Base-by-base conservation (phyloP, 2,888 invertebrate genomes). In the Empis livida region DNA sequence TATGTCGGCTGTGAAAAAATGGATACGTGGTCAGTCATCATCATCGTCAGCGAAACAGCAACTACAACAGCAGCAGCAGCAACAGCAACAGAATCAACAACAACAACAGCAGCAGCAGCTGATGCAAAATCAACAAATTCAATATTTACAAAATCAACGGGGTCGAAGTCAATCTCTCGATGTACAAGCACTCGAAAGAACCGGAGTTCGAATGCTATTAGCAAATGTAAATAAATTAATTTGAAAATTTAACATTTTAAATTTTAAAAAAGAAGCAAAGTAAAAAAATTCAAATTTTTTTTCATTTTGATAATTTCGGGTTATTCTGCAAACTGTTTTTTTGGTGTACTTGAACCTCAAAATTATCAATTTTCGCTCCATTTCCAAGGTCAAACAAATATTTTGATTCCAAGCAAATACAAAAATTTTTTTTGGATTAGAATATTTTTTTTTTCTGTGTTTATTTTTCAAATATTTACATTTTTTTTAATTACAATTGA, bases 101-200 rank as follows among this genome's bases (percentile, higher is more conserved):
- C 47, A 17, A 15, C 23, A 15, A 6, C 35, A 27, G 9, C 23
- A 27, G 9, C 23, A 27, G 5, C 8, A 2, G 2, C 8, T 8
- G 9, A 8, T 27, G 9, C 23, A 27, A 27, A 59, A 46, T 50
- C 58, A 5, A 54, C 61, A 15, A 56, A 59, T 30, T 47, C 52
- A 39, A 27, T 9, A 27, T 44, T 48, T 50, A 42, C 50, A 54
- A 63, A 58, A 48, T n/a, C 59, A 60, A 35, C 65, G 68, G 16
- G 67, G 63, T 31, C 64, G 69, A 47, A 68, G 68, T 51, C 66
- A 67, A 46, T 69, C 69, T 16, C 57, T 69, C 27, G 69, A 69
- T 57, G 68, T 68, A 42, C 67, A 68, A 49, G 61, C 69, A 5
- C 50, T 69, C 45, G 66, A 68, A 44, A 57, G 59, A 41, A 61